A percentile compares a stretch with the other conserved stretches of the same genome.
phyloP scores from a whole-genome alignment of 1,140 invertebrate genomes.

The Leptinotarsa texana region DNA sequence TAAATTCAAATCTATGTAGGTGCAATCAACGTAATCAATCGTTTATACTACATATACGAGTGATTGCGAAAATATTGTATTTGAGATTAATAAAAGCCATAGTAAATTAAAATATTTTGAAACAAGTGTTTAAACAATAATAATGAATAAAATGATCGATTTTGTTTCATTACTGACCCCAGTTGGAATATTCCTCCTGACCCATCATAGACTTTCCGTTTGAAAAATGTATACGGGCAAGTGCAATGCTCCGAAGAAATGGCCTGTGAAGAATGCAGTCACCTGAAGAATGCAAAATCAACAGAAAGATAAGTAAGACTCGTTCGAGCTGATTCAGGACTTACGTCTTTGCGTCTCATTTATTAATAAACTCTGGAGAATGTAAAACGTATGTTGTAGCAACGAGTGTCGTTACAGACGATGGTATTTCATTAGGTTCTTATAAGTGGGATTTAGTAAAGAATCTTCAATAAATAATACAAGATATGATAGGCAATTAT shows the following conservation, averaged over 20 bases:
- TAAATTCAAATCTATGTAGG: no score
- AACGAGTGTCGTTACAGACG: neutral
- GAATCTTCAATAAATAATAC: constrained; percentile 11
- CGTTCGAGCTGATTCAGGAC: constrained; percentile 31
- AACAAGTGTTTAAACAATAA: no score
- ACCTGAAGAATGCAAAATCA: constrained; percentile 46
- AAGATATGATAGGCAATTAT: no score
- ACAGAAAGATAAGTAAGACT: constrained; percentile 44
- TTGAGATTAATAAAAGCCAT: no score
- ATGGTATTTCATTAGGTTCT: constrained; percentile 4
- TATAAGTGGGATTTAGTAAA: constrained; percentile 1
- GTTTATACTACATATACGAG: no score
- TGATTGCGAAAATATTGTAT: no score
- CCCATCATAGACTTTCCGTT: no score
- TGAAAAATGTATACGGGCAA: constrained; percentile 28
- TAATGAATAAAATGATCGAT: no score
- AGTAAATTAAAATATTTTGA: no score
- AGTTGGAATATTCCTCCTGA: no score
- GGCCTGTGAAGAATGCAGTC: constrained; percentile 47
- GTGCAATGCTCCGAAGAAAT: constrained; percentile 46
- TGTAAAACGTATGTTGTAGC: neutral
- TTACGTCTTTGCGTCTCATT: constrained; percentile 5
- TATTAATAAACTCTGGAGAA: neutral
- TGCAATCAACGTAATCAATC: no score
- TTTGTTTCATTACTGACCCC: no score